phyloP scores from a whole-genome alignment of 2,888 invertebrate genomes.

The Protodeltote pygarga region DNA sequence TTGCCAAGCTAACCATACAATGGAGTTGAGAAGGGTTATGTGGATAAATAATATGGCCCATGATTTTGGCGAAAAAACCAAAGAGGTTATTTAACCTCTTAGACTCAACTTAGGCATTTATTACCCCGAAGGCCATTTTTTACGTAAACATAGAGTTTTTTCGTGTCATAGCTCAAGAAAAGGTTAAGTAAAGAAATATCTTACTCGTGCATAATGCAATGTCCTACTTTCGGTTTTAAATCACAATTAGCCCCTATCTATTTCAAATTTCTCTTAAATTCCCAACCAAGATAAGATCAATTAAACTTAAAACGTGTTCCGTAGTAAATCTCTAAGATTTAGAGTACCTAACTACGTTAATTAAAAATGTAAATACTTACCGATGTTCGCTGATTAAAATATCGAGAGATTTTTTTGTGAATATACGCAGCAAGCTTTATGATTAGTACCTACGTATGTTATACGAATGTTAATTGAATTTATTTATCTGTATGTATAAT shows the following conservation, averaged over 20 bases:
- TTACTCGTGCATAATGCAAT: conserved; percentile 23
- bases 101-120: no score
- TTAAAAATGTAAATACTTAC: conserved; percentile 20
- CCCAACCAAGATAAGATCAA: conserved; percentile 15
- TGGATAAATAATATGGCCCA: no score
- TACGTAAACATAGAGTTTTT: no score
- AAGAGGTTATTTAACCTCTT: no score
- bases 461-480: conserved; percentile 70
- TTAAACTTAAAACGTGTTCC: conserved; percentile 11
- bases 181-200: conserved; percentile 9
- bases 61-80: no score
- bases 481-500: conserved; percentile 75
- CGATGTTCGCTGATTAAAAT: conserved; percentile 60
- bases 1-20: no score
- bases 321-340: conserved; percentile 4
- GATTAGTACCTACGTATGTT: conserved; percentile 74
- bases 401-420: conserved; percentile 56
- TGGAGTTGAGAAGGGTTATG: no score
- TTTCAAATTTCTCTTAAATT: conserved; percentile 33
- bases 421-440: conserved; percentile 75
- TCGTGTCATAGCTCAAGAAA: background rate
- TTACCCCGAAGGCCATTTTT: no score
- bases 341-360: conserved; percentile 13
- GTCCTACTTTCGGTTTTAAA: conserved; percentile 19
- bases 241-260: conserved; percentile 21